These are phyloP conservation scores for Fringilla coelebs DNA, from an alignment of 2,797 vertebrate species.

Conservation along the genomic window DNA sequence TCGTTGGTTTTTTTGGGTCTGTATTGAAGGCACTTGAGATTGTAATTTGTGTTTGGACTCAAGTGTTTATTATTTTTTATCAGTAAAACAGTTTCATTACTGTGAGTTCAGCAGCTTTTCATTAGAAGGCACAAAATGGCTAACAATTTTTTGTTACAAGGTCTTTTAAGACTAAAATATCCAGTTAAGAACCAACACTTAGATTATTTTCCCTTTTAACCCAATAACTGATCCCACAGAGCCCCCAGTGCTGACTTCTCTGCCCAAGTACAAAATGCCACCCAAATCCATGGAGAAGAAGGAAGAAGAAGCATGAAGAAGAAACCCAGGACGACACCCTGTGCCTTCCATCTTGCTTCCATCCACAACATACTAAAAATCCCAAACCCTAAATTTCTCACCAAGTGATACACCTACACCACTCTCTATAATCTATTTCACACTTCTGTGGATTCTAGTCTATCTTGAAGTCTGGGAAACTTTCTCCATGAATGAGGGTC, in stretches of 20 bases:
- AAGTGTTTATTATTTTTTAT: not conserved
- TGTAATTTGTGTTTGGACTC: not conserved
- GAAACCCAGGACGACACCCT: not conserved
- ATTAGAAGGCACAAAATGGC: not conserved
- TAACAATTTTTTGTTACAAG: not conserved
- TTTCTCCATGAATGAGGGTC: not conserved
- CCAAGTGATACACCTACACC: not conserved
- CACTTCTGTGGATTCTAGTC: not conserved
- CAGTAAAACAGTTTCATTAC: not conserved
- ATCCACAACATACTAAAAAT: not conserved
- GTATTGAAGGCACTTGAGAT: not conserved
- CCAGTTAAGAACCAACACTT: not conserved
- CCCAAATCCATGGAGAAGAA: not conserved
- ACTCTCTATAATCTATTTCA: not conserved
- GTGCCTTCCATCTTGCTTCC: not conserved
- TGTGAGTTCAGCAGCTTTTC: not conserved
- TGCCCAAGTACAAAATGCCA: not conserved
- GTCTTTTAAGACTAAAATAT: not conserved
- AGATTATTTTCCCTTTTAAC: not conserved
- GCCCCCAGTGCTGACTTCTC: not conserved
- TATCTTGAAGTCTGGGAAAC: not conserved
- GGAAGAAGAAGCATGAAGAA: not conserved
- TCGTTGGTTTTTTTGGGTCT: not conserved
- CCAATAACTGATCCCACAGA: not conserved
- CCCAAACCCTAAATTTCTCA: not conserved